A percentile compares a stretch with the other conserved stretches of the same genome.
Conservation (phyloP, 2,113 vertebrate genomes). For the Eretmochelys imbricata region DNA sequence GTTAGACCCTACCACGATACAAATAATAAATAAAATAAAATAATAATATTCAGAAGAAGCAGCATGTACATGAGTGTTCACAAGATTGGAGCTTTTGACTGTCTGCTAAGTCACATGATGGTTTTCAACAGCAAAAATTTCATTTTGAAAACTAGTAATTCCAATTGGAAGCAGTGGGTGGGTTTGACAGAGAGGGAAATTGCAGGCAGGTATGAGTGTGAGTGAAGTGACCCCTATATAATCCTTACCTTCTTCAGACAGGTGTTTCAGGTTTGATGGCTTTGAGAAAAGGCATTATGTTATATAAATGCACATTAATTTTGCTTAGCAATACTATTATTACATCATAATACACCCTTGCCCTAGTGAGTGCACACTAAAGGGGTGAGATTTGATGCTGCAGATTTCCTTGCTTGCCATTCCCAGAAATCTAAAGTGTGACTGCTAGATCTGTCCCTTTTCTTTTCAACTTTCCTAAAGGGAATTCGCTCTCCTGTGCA, state of each 20-base stretch:
- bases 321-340: neutral
- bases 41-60: neutral
- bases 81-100: neutral
- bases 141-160: neutral
- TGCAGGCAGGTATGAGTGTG: neutral
- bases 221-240: neutral
- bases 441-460: neutral
- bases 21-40: neutral
- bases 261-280: neutral
- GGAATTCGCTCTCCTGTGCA: neutral
- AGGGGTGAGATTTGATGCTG: neutral
- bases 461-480: neutral
- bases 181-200: too few species aligned
- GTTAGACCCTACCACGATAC: too few species aligned
- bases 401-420: neutral
- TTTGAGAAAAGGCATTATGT: neutral
- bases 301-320: neutral
- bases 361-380: neutral
- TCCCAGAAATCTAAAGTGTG: neutral
- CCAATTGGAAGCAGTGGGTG: neutral
- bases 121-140: neutral
- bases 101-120: neutral
- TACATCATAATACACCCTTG: neutral
- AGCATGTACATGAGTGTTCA: neutral
- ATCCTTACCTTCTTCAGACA: neutral